These are phyloP conservation scores for Hyperoplus lanceolatus DNA, from an alignment of 2,797 vertebrate genomes.

Conservation along the genomic window DNA sequence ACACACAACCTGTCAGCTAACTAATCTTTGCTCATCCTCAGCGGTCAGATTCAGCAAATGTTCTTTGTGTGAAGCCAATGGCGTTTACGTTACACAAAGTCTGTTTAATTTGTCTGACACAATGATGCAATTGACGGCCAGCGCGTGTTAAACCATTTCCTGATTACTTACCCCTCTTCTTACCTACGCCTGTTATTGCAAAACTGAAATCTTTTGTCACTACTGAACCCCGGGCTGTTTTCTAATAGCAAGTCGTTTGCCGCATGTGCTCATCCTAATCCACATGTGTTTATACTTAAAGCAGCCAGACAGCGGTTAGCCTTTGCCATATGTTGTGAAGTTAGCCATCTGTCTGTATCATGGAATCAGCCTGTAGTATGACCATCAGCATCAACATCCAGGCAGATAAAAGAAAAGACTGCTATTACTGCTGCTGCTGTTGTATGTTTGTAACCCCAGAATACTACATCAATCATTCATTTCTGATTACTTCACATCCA, in stretches of 20 bases:
- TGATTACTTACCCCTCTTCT: not conserved
- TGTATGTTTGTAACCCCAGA: not conserved
- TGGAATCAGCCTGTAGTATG: slow-evolving; percentile 8
- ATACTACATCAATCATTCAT: not conserved
- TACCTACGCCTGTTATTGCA: fast-evolving
- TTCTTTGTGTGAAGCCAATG: not conserved
- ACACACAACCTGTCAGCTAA: not conserved
- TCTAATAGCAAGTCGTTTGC: not conserved
- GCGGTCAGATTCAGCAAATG: not conserved
- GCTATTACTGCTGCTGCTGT: not conserved
- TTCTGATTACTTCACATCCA: not conserved
- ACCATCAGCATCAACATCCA: not conserved
- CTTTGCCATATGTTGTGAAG: slow-evolving; percentile 18
- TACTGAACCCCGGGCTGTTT: not conserved
- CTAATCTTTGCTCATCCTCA: not conserved
- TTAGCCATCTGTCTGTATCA: slow-evolving; percentile 18
- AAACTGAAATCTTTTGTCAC: not conserved
- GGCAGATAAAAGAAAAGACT: not conserved
- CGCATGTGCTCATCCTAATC: slow-evolving; percentile 16
- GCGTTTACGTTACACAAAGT: slow-evolving; percentile 18
- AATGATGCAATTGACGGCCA: slow-evolving; percentile 8
- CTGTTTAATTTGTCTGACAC: not conserved
- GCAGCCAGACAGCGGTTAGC: not conserved
- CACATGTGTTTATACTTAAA: not conserved
- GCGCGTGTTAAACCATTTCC: slow-evolving; percentile 4